Conservation (phyloP, 2,797 vertebrate species). For the Taeniopygia guttata region DNA sequence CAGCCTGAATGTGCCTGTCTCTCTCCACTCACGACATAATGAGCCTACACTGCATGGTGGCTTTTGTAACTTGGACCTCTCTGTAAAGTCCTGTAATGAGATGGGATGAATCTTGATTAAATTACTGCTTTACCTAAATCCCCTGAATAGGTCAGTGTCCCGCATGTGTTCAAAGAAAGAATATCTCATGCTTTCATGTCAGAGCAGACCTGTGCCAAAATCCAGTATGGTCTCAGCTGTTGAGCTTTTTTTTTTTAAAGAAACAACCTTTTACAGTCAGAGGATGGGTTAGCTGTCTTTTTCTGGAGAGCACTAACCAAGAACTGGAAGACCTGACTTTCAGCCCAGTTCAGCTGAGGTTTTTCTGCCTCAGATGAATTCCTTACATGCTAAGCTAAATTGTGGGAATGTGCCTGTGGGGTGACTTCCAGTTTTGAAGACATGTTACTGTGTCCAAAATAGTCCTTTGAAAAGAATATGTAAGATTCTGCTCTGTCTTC, state of each 20-base stretch:
- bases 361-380: not conserved
- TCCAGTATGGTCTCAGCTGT: not conserved
- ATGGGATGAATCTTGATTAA: not conserved
- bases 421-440: not conserved
- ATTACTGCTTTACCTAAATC: not conserved
- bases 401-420: not conserved
- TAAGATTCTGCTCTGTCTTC: not conserved
- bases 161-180: not conserved
- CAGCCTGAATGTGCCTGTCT: not conserved
- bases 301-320: not conserved
- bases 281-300: not conserved
- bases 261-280: not conserved
- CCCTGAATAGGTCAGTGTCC: not conserved
- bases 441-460: not conserved
- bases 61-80: not conserved
- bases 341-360: not conserved
- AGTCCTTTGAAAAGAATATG: not conserved
- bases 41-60: not conserved
- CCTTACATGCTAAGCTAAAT: not conserved
- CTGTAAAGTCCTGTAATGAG: not conserved
- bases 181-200: not conserved
- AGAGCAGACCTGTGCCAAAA: not conserved
- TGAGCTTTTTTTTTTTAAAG: not conserved
- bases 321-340: not conserved
- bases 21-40: not conserved